Conservation (phyloP, 2,113 vertebrate species). For the Rynchops niger region DNA sequence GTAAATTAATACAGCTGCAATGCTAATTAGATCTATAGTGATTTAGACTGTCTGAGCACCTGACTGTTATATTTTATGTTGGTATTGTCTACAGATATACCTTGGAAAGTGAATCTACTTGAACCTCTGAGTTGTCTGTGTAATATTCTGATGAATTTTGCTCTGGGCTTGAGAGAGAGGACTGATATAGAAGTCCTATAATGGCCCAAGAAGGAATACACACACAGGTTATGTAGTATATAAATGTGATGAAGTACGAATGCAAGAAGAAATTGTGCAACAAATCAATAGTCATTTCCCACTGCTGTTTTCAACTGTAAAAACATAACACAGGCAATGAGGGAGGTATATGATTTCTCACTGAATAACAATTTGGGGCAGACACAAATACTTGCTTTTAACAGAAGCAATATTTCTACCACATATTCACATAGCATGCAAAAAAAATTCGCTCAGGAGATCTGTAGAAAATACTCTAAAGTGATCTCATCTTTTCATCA, state of each 20-base stretch:
- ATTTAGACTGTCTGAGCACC: background rate
- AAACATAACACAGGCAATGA: background rate
- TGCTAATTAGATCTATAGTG: background rate
- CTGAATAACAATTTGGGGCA: background rate
- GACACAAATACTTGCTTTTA: slow-evolving; percentile 31
- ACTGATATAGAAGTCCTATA: background rate
- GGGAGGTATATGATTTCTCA: background rate
- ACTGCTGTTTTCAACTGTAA: slow-evolving; percentile 1
- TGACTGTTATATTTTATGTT: background rate
- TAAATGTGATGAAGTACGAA: slow-evolving; percentile 35
- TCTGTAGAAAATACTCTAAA: background rate
- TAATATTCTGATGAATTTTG: background rate
- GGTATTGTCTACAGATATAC: background rate
- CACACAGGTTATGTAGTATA: background rate
- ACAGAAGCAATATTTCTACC: background rate
- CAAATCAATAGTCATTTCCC: slow-evolving; percentile 17
- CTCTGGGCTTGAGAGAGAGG: background rate
- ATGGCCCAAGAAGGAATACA: background rate
- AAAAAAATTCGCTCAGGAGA: background rate
- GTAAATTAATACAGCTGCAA: background rate
- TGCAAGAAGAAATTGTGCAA: background rate
- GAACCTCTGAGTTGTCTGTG: background rate
- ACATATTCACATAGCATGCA: background rate
- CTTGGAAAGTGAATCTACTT: background rate
- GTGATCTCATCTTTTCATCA: background rate